Evolutionary conservation across 1,140 invertebrate species (phyloP), one percentile per base, ranked within the genome.

Genomic region (Prorops nasuta): DNA sequence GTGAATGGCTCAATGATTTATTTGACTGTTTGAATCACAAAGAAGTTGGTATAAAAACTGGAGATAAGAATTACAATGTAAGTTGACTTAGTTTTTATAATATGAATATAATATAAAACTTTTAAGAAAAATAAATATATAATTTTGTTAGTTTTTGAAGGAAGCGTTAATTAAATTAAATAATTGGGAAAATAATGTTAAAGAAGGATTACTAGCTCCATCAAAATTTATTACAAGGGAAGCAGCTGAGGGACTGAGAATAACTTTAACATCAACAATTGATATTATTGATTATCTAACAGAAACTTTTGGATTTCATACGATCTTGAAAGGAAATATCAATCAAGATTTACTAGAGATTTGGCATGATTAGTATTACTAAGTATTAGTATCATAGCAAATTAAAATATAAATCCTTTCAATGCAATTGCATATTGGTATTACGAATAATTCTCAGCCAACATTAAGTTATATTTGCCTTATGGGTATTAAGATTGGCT

Each of bases 261-360:
- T 52, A 2, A 47, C 44, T 10, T 32, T 48, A 12, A 28, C 22
- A 17, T 48, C 50, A 3, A 52, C 31, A 15, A 15, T 52, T 1
- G 18, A 52, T 34, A 24, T 52, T 3, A 22, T 48, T 1, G 14
- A 3, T 12, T 47, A 48, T 40, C 20, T 52, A 1, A 24, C 35
- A 1, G 15, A 52, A 19, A 14, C 47, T 10, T 52, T 16, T 40
- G 24, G 15, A 14, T 52, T 52, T 21, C 24, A 21, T 4, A 37
- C 19, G 10, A 36, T 43, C 17, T 48, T 44, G 17, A 52, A 32
- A 1, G 38, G 45, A 14, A 34, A 18, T 21, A 24, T 52, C 12
- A 52, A 52, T 16, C 50, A 52, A 16, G 41, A 52, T 48, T 19
- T 36, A 0, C 31, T 52, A 15, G 50, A 52, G 43, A 43, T 51